A percentile compares a stretch with the other conserved stretches of the same genome.
These are phyloP conservation scores for Melanophora roralis DNA, from an alignment of 2,888 invertebrate species.

Conservation along the genomic window DNA sequence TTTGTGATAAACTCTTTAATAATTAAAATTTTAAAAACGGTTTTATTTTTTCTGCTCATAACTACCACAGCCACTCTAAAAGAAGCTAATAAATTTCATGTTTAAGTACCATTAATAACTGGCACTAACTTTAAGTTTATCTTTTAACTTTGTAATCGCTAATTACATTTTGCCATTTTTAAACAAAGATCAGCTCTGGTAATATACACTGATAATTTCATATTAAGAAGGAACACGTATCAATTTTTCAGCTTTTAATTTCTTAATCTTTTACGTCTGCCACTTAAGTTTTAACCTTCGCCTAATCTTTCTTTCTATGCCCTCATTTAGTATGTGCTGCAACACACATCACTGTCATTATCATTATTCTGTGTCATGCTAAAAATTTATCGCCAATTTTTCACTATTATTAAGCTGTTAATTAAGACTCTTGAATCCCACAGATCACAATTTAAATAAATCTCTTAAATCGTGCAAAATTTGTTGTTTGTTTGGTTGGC, in stretches of 20 bases:
- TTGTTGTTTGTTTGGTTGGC: conserved; percentile 6
- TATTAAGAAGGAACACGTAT: conserved; percentile 13
- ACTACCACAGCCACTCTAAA: no score
- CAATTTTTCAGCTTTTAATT: no score
- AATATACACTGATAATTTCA: neutral
- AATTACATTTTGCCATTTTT: conserved; percentile 33
- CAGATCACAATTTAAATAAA: conserved; percentile 58
- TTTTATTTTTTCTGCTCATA: no score
- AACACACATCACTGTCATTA: neutral
- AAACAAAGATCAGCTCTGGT: conserved; percentile 14
- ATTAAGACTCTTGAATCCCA: conserved; percentile 56
- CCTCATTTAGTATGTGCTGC: neutral
- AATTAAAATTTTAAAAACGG: no score
- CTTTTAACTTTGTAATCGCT: neutral
- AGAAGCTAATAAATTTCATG: conserved; percentile 20
- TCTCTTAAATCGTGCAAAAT: conserved; percentile 33
- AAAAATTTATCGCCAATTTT: conserved; percentile 47
- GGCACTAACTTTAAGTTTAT: neutral
- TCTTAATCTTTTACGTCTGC: no score
- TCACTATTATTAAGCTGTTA: conserved; percentile 59
- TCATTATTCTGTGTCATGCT: conserved; percentile 36
- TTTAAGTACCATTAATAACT: conserved; percentile 16
- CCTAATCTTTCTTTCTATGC: no score
- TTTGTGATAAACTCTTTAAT: no score
- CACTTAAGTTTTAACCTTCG: no score